Evolutionary conservation across 2,797 vertebrate genomes (phyloP).

Genomic region (Danio jaintianensis): DNA sequence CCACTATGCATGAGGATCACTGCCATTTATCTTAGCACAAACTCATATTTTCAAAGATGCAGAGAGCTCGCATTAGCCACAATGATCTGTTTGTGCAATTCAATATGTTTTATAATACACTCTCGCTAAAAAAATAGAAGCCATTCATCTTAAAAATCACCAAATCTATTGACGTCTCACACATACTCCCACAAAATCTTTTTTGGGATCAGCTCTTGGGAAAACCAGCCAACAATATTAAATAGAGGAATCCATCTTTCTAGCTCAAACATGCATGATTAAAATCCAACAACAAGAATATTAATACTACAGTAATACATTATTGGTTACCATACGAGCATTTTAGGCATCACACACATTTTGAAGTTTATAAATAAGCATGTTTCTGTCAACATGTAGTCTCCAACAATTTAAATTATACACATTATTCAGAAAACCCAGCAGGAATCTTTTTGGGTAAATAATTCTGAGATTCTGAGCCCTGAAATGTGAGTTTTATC

Average conservation of each 20-base stretch:
- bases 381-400: background rate
- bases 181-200: slow-evolving; percentile 19
- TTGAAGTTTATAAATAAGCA: background rate
- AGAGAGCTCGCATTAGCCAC: slow-evolving; percentile 28
- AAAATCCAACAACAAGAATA: slow-evolving; percentile 8
- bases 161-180: slow-evolving; percentile 5
- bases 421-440: background rate
- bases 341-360: background rate
- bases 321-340: background rate
- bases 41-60: slow-evolving; percentile 16
- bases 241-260: slow-evolving; percentile 5
- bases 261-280: slow-evolving; percentile 22
- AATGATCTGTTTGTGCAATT: slow-evolving; percentile 40
- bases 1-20: background rate
- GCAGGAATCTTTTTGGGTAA: background rate
- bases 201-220: slow-evolving; percentile 11
- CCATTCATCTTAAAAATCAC: slow-evolving; percentile 36
- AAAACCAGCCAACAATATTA: slow-evolving; percentile 22
- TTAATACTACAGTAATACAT: slow-evolving; percentile 10
- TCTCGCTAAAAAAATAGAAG: background rate
- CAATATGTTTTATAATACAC: slow-evolving; percentile 39
- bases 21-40: slow-evolving; percentile 15
- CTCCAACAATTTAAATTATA: too few species aligned
- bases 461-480: background rate
- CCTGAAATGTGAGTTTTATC: background rate